phyloP scores from a whole-genome alignment of 23 tunicate genomes.

The Trididemnum clinides region DNA sequence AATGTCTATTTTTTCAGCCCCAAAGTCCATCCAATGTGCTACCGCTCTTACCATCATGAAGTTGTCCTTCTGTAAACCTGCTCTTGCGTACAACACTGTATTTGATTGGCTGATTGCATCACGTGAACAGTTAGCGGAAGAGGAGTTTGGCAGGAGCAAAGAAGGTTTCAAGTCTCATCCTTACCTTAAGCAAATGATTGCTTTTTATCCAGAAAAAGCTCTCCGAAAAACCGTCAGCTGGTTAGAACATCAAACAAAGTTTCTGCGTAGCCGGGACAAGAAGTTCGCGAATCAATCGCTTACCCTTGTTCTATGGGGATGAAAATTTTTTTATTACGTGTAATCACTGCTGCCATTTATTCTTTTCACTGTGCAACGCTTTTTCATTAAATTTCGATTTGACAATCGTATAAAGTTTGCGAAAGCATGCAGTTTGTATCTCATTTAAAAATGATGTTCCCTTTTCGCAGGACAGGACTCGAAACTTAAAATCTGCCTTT shows the following conservation, averaged over 20 bases:
- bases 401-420: no score
- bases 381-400: no score
- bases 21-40: conserved; percentile 26
- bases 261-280: neutral
- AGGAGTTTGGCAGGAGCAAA: neutral
- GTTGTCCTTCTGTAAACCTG: conserved; percentile 26
- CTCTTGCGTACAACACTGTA: conserved; percentile 5
- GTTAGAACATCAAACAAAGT: neutral
- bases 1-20: conserved; percentile 34
- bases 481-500: no score
- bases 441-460: no score
- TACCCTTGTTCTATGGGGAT: neutral
- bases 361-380: no score
- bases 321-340: no score
- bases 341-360: no score
- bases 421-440: no score
- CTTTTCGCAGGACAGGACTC: no score
- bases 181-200: neutral
- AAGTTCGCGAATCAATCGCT: neutral
- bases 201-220: conserved; percentile 22
- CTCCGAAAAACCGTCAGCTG: neutral
- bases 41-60: conserved; percentile 15
- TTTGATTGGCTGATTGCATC: conserved; percentile 1
- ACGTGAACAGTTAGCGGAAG: neutral
- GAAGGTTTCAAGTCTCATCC: neutral